Conservation (phyloP, 2,888 invertebrate genomes). For the Chalcosyrphus nemorum region DNA sequence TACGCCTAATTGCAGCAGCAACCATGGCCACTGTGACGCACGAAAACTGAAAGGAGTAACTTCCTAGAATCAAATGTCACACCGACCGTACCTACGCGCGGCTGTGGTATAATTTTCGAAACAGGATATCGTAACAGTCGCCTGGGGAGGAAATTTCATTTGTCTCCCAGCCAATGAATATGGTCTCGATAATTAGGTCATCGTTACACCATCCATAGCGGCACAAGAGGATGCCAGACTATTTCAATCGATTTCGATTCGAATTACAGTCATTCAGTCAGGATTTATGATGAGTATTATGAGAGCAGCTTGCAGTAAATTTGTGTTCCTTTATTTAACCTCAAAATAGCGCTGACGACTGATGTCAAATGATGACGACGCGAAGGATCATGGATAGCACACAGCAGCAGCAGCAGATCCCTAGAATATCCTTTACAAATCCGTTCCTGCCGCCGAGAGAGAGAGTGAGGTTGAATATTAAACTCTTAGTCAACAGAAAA, state of each 20-base stretch:
- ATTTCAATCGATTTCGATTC: slow-evolving; percentile 31
- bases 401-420: too few species aligned
- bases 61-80: slow-evolving; percentile 36
- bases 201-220: slow-evolving; percentile 4
- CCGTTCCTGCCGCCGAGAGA: too few species aligned
- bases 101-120: slow-evolving; percentile 31
- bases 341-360: slow-evolving; percentile 62
- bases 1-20: slow-evolving; percentile 44
- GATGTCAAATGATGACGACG: slow-evolving; percentile 55
- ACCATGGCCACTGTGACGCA: slow-evolving; percentile 22
- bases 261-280: slow-evolving; percentile 48
- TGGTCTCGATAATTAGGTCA: slow-evolving; percentile 47
- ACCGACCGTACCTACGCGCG: background rate
- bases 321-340: background rate
- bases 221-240: background rate
- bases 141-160: slow-evolving; percentile 29
- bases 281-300: slow-evolving; percentile 39
- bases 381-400: slow-evolving; percentile 47
- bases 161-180: slow-evolving; percentile 29
- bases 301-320: slow-evolving; percentile 24
- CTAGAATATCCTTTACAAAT: slow-evolving; percentile 55
- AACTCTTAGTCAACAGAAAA: slow-evolving; percentile 72
- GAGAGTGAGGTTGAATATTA: slow-evolving; percentile 57
- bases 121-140: slow-evolving; percentile 27
- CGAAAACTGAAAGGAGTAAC: background rate